phyloP scores from a whole-genome alignment of 2,113 vertebrate species.

The Oryzias woworae region DNA sequence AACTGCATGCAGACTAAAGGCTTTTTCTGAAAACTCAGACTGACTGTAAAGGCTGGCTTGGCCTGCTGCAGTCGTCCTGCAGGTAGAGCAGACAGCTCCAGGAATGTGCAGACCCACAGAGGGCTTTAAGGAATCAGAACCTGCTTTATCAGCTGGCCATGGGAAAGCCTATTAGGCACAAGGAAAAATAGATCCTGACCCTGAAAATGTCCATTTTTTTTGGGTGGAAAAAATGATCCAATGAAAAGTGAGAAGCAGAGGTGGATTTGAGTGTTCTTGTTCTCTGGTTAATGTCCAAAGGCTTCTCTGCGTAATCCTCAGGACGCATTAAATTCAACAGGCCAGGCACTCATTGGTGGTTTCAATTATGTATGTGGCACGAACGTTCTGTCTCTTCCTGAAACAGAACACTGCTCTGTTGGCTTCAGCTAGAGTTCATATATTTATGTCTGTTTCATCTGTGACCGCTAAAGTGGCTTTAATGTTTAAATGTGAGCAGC shows the following conservation, averaged over 20 bases:
- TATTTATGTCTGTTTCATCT: too few relatives aligned
- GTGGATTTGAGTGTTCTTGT: conserved; percentile 64
- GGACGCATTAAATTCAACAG: conserved; percentile 77
- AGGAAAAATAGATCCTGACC: conserved; percentile 74
- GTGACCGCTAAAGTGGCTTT: conserved; percentile 5
- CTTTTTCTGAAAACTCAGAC: too few relatives aligned
- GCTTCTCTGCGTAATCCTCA: conserved; percentile 71
- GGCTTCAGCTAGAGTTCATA: conserved; percentile 9
- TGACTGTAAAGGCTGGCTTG: neutral
- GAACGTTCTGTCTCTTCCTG: conserved; percentile 48
- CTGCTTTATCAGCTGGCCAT: conserved; percentile 76
- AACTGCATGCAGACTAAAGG: too few relatives aligned
- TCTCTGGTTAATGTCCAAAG: conserved; percentile 77
- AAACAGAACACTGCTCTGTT: conserved; percentile 36
- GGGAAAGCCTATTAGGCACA: conserved; percentile 68
- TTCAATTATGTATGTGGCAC: conserved; percentile 70
- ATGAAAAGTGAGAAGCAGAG: conserved; percentile 65
- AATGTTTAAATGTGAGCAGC: neutral
- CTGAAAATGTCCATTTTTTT: conserved; percentile 34
- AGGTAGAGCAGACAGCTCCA: conserved; percentile 60
- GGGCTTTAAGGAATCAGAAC: conserved; percentile 70
- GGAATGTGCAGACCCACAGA: conserved; percentile 64
- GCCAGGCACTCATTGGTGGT: conserved; percentile 70
- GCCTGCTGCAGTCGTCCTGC: conserved; percentile 24
- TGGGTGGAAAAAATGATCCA: conserved; percentile 42